Base-by-base conservation (phyloP, 1,140 invertebrate species). In the Microplitis mediator region DNA sequence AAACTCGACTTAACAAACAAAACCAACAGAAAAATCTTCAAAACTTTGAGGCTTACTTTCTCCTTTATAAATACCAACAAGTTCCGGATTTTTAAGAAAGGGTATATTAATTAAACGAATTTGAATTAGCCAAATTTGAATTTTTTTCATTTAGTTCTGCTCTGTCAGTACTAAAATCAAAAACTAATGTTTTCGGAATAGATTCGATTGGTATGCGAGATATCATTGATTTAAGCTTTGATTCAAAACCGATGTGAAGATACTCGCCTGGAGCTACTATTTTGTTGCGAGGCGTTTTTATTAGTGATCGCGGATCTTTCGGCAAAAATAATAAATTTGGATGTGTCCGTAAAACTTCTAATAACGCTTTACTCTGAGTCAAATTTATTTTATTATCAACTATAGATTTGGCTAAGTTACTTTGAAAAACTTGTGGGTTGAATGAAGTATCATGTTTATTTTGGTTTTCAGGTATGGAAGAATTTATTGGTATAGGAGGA, bases 71-170 rank as follows among this genome's bases (percentile, higher is more conserved):
- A 78, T 74, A 66, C 74, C 77, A 9, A 78, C 68, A 65, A 77
- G 70, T 58, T 74, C 73, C 8, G 75, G 74, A 14, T 71, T 72
- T 35, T 52, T 70, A 6, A 9, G 52, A 3, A 54, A 36, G 14
- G 13, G 8, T 77, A 65, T n/a, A 70, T 78, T 78, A 3, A 50
- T 35, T 45, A 77, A 61, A 14, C 74, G 61, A 56, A 74, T 67
- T 64, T 78, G 77, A 39, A 78, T 77, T 31, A 73, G 77, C 77
- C 77, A 78, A 52, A 73, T 58, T 32, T 70, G 9, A 61, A 68
- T 68, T 4, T 23, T 69, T 35, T 74, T 75, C n/a, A 54, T 66
- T 51, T 13, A 74, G 16, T 36, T 16, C 51, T 3, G 73, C 77
- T 65, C 75, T 74, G 65, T 77, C 75, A 0, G 71, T 76, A 23